Conservation (phyloP, 2,888 invertebrate species). For the Autographa pulchrina region DNA sequence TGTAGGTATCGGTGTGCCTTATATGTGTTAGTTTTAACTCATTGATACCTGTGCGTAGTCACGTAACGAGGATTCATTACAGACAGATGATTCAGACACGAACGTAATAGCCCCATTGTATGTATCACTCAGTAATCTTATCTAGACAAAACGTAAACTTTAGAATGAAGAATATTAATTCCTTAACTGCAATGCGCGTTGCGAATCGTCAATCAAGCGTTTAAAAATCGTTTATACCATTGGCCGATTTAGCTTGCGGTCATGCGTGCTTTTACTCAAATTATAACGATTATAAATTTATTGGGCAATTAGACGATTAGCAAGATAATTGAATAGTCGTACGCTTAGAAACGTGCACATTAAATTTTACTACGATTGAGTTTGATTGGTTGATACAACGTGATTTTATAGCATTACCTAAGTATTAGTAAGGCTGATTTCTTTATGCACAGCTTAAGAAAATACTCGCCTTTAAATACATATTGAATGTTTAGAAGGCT, state of each 20-base stretch:
- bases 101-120: slow-evolving; percentile 25
- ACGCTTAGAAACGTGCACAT: slow-evolving; percentile 8
- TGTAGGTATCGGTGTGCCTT: slow-evolving; percentile 79
- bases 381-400: neutral
- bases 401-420: neutral
- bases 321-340: slow-evolving; percentile 10
- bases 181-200: slow-evolving; percentile 10
- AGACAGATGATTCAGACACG: slow-evolving; percentile 21
- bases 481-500: slow-evolving; percentile 19
- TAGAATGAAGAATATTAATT: neutral
- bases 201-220: slow-evolving; percentile 18
- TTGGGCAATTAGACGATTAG: slow-evolving; percentile 37
- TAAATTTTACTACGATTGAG: slow-evolving; percentile 3
- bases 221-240: slow-evolving; percentile 21
- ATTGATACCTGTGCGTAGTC: slow-evolving; percentile 57
- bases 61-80: slow-evolving; percentile 3
- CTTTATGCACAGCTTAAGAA: neutral
- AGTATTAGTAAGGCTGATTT: neutral
- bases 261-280: slow-evolving; percentile 11
- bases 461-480: neutral
- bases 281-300: slow-evolving; percentile 22
- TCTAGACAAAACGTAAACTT: slow-evolving; percentile 7
- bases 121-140: slow-evolving; percentile 19
- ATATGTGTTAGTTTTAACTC: slow-evolving; percentile 70
- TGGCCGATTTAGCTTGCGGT: slow-evolving; percentile 31